These are phyloP conservation scores for Lytechinus variegatus DNA, from an alignment of 35 echinoderm and acorn worm genomes.

Conservation along the genomic window DNA sequence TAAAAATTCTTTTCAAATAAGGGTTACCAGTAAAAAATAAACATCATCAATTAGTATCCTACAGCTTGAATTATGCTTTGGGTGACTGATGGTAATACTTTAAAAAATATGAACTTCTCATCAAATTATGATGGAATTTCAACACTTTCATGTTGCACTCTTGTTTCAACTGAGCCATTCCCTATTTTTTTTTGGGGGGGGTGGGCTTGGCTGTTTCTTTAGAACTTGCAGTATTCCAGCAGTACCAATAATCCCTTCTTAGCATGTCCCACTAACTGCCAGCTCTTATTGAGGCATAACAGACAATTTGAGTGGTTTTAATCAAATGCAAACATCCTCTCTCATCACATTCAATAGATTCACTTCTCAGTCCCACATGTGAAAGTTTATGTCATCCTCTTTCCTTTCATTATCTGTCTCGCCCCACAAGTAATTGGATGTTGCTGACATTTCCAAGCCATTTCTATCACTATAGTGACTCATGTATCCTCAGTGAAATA, in stretches of 20 bases:
- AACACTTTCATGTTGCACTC: neutral
- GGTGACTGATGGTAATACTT: too few species aligned
- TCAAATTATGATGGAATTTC: neutral
- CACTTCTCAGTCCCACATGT: constrained; percentile 33
- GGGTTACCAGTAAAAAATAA: too few species aligned
- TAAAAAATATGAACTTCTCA: neutral
- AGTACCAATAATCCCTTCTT: neutral
- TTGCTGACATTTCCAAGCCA: neutral
- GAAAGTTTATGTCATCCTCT: constrained; percentile 32
- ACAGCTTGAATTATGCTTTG: too few species aligned
- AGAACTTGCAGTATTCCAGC: neutral
- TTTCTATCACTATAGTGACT: neutral
- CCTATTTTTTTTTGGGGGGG: too few species aligned
- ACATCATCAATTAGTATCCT: too few species aligned
- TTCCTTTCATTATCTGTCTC: constrained; percentile 44
- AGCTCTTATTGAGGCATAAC: neutral
- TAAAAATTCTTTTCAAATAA: too few species aligned
- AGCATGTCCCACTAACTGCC: neutral
- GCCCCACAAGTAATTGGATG: constrained; percentile 22
- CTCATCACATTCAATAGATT: constrained; percentile 25
- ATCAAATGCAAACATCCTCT: constrained; percentile 26
- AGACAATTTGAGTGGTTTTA: constrained; percentile 32
- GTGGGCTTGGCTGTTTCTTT: too few species aligned
- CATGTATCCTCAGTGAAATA: neutral
- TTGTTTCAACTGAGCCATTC: neutral